Evolutionary conservation across 2,888 invertebrate species (phyloP), one percentile per base, ranked within the genome.

Genomic region (Mechanitis mazaeus): DNA sequence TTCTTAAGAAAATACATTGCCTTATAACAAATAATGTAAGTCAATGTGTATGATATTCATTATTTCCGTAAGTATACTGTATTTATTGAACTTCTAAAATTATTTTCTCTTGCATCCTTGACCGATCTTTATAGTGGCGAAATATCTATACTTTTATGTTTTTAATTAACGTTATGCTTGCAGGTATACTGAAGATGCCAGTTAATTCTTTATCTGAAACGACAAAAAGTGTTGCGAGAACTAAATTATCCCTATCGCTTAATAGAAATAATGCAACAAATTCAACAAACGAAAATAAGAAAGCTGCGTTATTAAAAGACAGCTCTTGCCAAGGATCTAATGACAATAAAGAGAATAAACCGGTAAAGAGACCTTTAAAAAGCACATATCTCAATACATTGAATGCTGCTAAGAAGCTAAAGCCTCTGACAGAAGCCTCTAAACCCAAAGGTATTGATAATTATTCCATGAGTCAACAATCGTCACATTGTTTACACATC

Each of bases 141-240:
- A 83, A 80, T 83, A 79, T 70, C 68, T 67, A 45, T 59, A 61
- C 64, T 65, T 68, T 65, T 62, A 54, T 67, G 58, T 58, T 59
- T 62, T 66, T 55, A 56, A 38, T 65, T 56, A 50, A 66, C 53
- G 64, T 69, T 68, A 59, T 59, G 67, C 70, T 86, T 81, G 12
- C 84, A 91, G 90, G 89, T 88, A 78, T 86, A 75, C 90, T 87
- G 89, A 90, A 90, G 89, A 91, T 91, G 90, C 90, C 87, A 87
- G 85, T 87, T 83, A 87, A 88, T 75, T 85, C 84, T 80, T 78
- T 83, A 68, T 76, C 79, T 65, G 82, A 85, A 83, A 83, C 81
- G 72, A 88, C 85, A 83, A 84, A 84, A 83, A 81, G 83, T 80
- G 83, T 80, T 70, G 84, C 82, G 65, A 89, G 82, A 80, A 72